Percentiles rank a stretch among this genome's conserved stretches.
These are phyloP conservation scores for Tamandua tetradactyla DNA, from an alignment of 2,797 vertebrate genomes.

Conservation along the genomic window DNA sequence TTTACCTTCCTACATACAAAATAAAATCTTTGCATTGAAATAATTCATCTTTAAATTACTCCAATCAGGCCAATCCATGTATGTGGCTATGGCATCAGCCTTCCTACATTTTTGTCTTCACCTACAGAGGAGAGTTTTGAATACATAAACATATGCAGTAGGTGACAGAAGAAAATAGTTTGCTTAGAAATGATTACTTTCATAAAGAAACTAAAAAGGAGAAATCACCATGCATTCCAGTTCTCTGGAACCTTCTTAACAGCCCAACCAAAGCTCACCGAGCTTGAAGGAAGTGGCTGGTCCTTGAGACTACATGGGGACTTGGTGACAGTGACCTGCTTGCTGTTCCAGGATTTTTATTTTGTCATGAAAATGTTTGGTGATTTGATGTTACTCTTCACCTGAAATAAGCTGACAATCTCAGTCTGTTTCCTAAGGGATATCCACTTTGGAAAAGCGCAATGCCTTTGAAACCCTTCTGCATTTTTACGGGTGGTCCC, in stretches of 20 bases:
- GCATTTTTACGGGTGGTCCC: background rate
- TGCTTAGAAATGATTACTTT: background rate
- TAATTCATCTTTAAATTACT: background rate
- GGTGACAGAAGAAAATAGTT: background rate
- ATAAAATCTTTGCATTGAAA: too few relatives aligned
- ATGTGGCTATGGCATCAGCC: background rate
- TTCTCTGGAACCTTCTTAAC: background rate
- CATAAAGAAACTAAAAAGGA: background rate
- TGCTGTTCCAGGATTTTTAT: conserved; percentile 59
- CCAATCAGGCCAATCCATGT: background rate
- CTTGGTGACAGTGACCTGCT: conserved; percentile 31
- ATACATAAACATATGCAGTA: too few relatives aligned
- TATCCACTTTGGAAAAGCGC: background rate
- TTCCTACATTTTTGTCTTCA: background rate
- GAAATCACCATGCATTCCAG: background rate
- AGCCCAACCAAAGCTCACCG: background rate
- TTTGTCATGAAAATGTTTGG: conserved; percentile 66
- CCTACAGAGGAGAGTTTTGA: background rate
- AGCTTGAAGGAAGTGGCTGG: background rate
- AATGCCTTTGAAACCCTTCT: background rate
- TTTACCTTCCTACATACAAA: background rate
- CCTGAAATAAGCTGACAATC: conserved; percentile 67
- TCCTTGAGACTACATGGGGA: conserved; percentile 8
- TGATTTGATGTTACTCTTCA: conserved; percentile 49
- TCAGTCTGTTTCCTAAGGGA: background rate